A percentile compares a stretch with the other conserved stretches of the same genome.
Conservation (phyloP, 1,140 invertebrate species). For the Capitella teleta region DNA sequence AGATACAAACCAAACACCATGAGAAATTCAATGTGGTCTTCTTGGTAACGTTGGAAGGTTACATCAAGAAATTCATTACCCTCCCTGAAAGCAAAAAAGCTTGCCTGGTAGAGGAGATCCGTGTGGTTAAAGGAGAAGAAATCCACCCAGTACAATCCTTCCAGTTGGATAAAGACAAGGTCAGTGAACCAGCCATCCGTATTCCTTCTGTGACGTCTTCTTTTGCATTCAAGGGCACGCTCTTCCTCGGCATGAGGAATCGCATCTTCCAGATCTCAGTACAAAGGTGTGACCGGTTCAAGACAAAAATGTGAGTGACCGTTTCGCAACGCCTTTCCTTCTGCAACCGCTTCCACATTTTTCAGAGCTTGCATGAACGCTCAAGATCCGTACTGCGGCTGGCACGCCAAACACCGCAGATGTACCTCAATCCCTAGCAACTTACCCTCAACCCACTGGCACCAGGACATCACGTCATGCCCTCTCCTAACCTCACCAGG, state of each 20-base stretch:
- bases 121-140: slow-evolving; percentile 24
- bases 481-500: slow-evolving; percentile 49
- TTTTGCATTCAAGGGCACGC: slow-evolving; percentile 50
- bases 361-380: slow-evolving; percentile 62
- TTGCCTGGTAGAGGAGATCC: slow-evolving; percentile 56
- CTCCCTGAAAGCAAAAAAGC: slow-evolving; percentile 56
- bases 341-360: not conserved
- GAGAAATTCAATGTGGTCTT: slow-evolving; percentile 58
- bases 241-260: slow-evolving; percentile 67
- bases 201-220: not conserved
- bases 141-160: slow-evolving; percentile 53
- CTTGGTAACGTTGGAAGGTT: slow-evolving; percentile 60
- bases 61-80: slow-evolving; percentile 70
- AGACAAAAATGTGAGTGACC: not conserved
- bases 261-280: slow-evolving; percentile 61
- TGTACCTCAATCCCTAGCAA: slow-evolving; percentile 60
- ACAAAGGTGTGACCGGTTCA: slow-evolving; percentile 62
- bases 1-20: slow-evolving; percentile 55
- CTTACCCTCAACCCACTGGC: slow-evolving; percentile 53
- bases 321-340: not conserved
- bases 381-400: slow-evolving; percentile 87
- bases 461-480: slow-evolving; percentile 57
- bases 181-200: slow-evolving; percentile 34
- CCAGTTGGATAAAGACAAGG: slow-evolving; percentile 67
- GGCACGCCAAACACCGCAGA: slow-evolving; percentile 61